Percentiles rank a stretch among this genome's conserved stretches.
Evolutionary conservation across 2,113 vertebrate genomes (phyloP).

Genomic region (Datnioides undecimradiatus): DNA sequence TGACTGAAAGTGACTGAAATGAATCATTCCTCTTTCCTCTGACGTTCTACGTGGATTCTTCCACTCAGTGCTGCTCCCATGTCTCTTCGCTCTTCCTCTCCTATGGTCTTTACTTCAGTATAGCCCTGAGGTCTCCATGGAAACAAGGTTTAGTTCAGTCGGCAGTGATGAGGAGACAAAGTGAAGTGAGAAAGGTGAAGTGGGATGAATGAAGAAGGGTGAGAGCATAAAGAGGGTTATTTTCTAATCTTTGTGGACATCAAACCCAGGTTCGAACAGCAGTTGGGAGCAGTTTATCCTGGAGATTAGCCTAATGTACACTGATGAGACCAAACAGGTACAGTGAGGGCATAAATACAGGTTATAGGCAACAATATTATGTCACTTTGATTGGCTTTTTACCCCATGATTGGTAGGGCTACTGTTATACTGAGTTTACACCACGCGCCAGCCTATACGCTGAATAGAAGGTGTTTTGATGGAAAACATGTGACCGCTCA

Average conservation of each 20-base stretch:
- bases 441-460: not conserved
- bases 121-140: conserved; percentile 77
- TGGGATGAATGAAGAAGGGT: conserved; percentile 4
- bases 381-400: not conserved
- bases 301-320: not conserved
- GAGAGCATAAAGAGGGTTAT: not conserved
- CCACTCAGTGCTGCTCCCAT: not conserved
- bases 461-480: not conserved
- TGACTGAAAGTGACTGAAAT: conserved; percentile 48
- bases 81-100: conserved; percentile 9
- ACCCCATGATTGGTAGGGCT: not conserved
- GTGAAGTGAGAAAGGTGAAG: conserved; percentile 26
- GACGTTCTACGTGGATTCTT: not conserved
- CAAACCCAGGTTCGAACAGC: not conserved
- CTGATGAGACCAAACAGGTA: not conserved
- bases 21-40: conserved; percentile 53
- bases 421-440: too few species aligned
- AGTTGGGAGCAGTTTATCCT: not conserved
- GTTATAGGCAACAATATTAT: not conserved
- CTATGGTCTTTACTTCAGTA: conserved; percentile 51
- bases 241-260: conserved; percentile 18
- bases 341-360: not conserved
- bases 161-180: conserved; percentile 47
- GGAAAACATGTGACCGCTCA: not conserved
- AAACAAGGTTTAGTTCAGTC: conserved; percentile 73